Evolutionary conservation across 2,797 vertebrate genomes (phyloP).

Genomic region (Gouania willdenowi): DNA sequence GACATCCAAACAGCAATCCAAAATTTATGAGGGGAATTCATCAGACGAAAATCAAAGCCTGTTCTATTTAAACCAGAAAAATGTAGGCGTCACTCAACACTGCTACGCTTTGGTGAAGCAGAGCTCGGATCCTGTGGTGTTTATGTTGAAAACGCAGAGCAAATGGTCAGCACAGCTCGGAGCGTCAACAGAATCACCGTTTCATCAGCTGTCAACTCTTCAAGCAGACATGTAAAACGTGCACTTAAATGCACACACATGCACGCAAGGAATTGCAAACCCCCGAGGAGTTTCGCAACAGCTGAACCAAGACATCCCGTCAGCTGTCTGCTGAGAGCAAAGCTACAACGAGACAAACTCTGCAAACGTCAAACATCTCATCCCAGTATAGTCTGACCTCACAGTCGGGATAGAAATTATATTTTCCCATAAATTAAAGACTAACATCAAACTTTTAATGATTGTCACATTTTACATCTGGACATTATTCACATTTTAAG

Average conservation of each 20-base stretch:
- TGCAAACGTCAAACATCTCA: constrained; percentile 3
- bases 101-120: not conserved
- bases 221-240: constrained; percentile 11
- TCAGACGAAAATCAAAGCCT: not conserved
- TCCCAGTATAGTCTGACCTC: too few species aligned
- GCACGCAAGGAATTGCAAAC: constrained; percentile 22
- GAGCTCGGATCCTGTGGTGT: constrained; percentile 8
- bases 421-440: too few species aligned
- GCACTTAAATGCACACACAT: not conserved
- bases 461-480: too few species aligned
- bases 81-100: not conserved
- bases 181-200: constrained; percentile 54
- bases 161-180: constrained; percentile 50
- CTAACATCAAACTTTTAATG: too few species aligned
- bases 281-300: constrained; percentile 42
- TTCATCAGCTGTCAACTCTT: constrained; percentile 63
- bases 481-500: too few species aligned
- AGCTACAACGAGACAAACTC: constrained; percentile 10
- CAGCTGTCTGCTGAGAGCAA: constrained; percentile 53
- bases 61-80: not conserved
- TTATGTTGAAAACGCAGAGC: constrained; percentile 15
- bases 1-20: not conserved
- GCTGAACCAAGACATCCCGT: constrained; percentile 57
- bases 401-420: too few species aligned
- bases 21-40: not conserved